Evolutionary conservation across 2,888 invertebrate species (phyloP).

Genomic region (Agapetus fuscipes): DNA sequence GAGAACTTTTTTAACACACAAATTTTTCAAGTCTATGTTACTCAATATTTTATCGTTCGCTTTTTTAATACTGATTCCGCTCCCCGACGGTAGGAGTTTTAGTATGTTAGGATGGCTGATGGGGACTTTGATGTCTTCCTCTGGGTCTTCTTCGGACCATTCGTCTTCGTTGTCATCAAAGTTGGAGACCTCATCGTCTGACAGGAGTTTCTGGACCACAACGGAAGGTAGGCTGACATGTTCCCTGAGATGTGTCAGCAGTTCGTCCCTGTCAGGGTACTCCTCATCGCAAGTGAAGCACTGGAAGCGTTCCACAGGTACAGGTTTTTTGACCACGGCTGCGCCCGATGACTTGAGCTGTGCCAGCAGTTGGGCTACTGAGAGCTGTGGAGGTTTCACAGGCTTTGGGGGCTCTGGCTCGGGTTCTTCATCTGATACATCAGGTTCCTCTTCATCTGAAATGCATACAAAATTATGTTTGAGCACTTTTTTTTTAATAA

Average conservation of each 20-base stretch:
- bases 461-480: too few relatives aligned
- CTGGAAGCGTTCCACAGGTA: constrained; percentile 33
- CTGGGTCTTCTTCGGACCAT: constrained; percentile 38
- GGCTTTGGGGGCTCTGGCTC: constrained; percentile 3
- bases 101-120: constrained; percentile 13
- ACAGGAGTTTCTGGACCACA: constrained; percentile 40
- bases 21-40: too few relatives aligned
- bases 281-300: constrained; percentile 46
- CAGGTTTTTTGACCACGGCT: constrained; percentile 22
- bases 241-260: constrained; percentile 44
- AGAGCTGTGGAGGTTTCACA: neutral
- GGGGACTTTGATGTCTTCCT: constrained; percentile 16
- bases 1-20: too few relatives aligned
- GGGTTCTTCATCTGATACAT: constrained; percentile 5
- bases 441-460: constrained; percentile 8
- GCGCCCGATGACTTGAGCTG: constrained; percentile 36
- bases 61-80: constrained; percentile 35
- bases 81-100: constrained; percentile 28
- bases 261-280: constrained; percentile 36
- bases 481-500: too few relatives aligned
- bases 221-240: constrained; percentile 48
- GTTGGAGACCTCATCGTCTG: constrained; percentile 42
- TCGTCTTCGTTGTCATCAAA: constrained; percentile 28
- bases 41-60: constrained; percentile 25
- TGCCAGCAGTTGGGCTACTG: constrained; percentile 32